Base-by-base conservation (phyloP, 1,140 invertebrate species). In the Eupeodes corollae region DNA sequence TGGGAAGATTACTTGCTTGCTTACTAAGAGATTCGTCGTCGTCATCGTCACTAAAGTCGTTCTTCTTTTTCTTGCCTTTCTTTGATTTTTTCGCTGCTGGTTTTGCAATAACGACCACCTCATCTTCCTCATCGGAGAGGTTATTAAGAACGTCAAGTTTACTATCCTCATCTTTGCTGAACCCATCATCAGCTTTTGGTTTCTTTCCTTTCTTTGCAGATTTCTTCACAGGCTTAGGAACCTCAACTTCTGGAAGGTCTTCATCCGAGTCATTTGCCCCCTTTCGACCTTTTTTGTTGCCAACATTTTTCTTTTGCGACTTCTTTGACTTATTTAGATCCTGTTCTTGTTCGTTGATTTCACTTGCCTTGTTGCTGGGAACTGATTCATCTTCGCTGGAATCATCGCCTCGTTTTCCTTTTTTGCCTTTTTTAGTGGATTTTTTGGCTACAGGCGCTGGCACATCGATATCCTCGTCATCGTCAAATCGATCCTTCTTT, bases 401-500 rank as follows among this genome's bases (percentile, higher is more conserved):
- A 26, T 63, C 58, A 30, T 56, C 58, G 14, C 57, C 59, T 14
- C 56, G 61, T 53, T 61, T 65, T 33, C 59, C 62, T 49, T 67
- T 61, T 46, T 67, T 68, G 1, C 55, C 54, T 12, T 53, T 53
- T 48, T 60, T 56, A 33, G 31, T 32, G 19, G 56, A 13, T 52
- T 61, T 56, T 21, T 58, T 58, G 51, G 70, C 70, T 12, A 56
- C 63, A 34, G 67, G 58, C 41, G 55, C 54, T 35, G 73, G 73
- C 46, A 76, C 75, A 56, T 69, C 72, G 56, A 68, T 70, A 45
- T 76, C 71, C 50, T 80, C 78, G 16, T 78, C 74, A 52, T 76
- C 74, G 5, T 73, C 61, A 52, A 75, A 74, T 54, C 73, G 69
- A 47, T 76, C 77, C 57, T 80, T 82, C 56, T 79, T 79, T 50